A percentile compares a stretch with the other conserved stretches of the same genome.
These are phyloP conservation scores for Lutjanus argentimaculatus DNA, from an alignment of 2,797 vertebrate genomes.

Conservation along the genomic window DNA sequence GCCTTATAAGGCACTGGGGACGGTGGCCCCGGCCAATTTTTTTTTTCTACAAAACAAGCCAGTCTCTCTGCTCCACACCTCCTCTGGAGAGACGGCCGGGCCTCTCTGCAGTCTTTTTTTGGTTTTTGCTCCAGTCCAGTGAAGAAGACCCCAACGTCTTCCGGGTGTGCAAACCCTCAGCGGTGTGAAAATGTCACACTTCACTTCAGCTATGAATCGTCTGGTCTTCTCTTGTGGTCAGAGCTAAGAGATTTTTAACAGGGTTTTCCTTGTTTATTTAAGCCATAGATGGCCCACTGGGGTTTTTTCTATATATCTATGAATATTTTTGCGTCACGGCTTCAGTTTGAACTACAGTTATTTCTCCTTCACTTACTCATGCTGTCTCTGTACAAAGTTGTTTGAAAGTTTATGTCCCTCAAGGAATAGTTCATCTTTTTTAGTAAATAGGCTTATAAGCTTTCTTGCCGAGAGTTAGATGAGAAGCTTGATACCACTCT, in stretches of 20 bases:
- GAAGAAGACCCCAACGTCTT: slow-evolving; percentile 52
- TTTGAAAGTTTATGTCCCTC: not conserved
- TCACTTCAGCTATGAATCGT: slow-evolving; percentile 26
- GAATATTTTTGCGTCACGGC: not conserved
- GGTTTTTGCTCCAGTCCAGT: slow-evolving; percentile 62
- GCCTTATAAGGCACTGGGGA: slow-evolving; percentile 89
- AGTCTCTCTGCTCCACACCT: slow-evolving; percentile 78
- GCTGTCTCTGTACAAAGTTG: not conserved
- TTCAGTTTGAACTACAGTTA: not conserved
- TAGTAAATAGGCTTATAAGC: not conserved
- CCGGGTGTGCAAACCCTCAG: slow-evolving; percentile 30
- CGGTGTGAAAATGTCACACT: slow-evolving; percentile 48
- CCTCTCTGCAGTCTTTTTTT: slow-evolving; percentile 62
- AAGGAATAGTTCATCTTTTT: not conserved
- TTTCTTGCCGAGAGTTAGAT: not conserved
- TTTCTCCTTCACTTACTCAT: not conserved
- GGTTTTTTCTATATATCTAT: not conserved
- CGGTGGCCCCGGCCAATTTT: slow-evolving; percentile 83
- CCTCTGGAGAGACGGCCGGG: slow-evolving; percentile 72
- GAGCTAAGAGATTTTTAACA: not conserved
- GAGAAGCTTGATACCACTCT: not conserved
- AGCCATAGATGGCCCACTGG: not conserved
- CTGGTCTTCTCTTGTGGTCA: slow-evolving; percentile 24
- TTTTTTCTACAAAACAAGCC: slow-evolving; percentile 79
- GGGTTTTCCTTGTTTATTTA: slow-evolving; percentile 33